phyloP scores from a whole-genome alignment of 2,797 vertebrate genomes.

The Chloroceryle amazona region DNA sequence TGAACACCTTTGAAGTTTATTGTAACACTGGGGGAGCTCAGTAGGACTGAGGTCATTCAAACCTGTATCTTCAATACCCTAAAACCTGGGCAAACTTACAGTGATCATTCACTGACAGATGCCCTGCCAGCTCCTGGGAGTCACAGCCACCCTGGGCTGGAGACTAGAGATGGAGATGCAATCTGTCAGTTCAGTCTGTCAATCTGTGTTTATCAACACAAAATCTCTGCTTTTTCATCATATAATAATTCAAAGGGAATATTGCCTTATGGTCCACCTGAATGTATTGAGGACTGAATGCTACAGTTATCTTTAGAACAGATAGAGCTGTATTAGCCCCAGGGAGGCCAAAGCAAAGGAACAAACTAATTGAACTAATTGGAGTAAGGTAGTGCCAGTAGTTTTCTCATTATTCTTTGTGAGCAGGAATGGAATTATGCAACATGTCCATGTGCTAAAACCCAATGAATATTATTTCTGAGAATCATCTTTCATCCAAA shows the following conservation, averaged over 20 bases:
- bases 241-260: neutral
- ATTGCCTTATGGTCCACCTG: neutral
- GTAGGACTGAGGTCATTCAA: neutral
- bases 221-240: neutral
- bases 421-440: neutral
- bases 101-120: neutral
- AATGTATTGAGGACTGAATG: neutral
- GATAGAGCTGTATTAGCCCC: neutral
- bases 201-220: neutral
- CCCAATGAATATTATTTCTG: neutral
- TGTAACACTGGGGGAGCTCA: neutral
- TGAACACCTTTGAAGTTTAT: neutral
- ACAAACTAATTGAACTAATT: neutral
- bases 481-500: neutral
- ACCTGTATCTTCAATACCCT: neutral
- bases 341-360: neutral
- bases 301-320: neutral
- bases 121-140: neutral
- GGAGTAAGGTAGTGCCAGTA: neutral
- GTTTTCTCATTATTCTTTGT: slow-evolving; percentile 10
- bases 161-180: neutral
- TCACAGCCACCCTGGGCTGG: neutral
- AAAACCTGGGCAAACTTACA: neutral
- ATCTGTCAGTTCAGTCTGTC: neutral
- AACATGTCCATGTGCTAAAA: neutral